Conservation (phyloP, 1,140 invertebrate genomes). For the Apis laboriosa region DNA sequence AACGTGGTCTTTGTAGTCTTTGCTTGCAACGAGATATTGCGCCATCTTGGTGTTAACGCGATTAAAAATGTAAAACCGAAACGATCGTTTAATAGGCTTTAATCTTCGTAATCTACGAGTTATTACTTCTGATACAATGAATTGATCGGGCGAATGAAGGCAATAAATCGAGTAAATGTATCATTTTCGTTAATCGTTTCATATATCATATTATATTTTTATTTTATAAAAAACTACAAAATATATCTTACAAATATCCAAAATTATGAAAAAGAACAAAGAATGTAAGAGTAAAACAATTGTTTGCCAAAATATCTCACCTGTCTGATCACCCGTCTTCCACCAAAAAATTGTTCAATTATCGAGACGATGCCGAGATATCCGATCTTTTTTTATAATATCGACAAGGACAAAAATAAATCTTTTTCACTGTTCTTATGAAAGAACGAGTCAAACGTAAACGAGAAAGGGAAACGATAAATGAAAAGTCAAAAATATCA, state of each 20-base stretch:
- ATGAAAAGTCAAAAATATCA: background rate
- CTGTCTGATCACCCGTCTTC: constrained; percentile 1
- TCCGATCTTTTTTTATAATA: background rate
- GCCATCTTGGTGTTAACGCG: constrained; percentile 43
- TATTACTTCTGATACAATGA: background rate
- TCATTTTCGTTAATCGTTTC: background rate
- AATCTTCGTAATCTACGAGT: background rate
- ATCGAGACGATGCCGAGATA: background rate
- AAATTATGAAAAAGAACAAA: too few relatives aligned
- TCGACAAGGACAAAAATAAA: background rate
- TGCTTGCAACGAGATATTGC: constrained; percentile 33
- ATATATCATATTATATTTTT: background rate
- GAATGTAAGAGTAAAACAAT: too few relatives aligned
- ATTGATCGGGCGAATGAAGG: too few relatives aligned
- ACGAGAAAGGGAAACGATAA: background rate
- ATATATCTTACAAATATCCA: background rate
- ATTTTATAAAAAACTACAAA: background rate
- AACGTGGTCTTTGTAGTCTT: constrained; percentile 34
- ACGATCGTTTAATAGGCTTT: background rate
- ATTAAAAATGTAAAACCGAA: constrained; percentile 2
- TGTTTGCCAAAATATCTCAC: background rate
- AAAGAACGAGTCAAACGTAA: background rate
- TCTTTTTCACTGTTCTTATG: constrained; percentile 1
- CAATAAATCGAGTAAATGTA: background rate
- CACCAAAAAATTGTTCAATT: background rate